These are phyloP conservation scores for Chrysochloris asiatica DNA, from an alignment of 2,113 vertebrate genomes.

Conservation along the genomic window DNA sequence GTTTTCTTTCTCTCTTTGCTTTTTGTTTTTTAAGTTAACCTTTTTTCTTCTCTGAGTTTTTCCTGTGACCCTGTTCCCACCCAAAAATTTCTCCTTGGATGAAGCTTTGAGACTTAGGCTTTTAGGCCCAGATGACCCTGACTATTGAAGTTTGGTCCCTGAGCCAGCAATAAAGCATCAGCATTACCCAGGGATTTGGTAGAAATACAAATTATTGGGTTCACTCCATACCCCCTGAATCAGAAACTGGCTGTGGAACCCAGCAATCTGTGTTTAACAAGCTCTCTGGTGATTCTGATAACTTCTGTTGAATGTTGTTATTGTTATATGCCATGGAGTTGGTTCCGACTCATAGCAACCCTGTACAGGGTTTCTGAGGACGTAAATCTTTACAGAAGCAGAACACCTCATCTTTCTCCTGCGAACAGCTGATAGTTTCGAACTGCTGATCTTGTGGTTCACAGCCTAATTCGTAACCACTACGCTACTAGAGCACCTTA, in stretches of 20 bases:
- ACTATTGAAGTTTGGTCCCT: background rate
- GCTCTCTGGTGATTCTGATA: background rate
- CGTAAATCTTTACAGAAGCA: too few relatives aligned
- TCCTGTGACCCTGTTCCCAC: slow-evolving; percentile 10
- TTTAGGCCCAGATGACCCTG: background rate
- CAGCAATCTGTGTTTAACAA: background rate
- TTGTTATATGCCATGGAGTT: too few relatives aligned
- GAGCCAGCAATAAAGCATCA: background rate
- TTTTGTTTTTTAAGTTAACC: background rate
- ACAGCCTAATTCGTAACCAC: too few relatives aligned
- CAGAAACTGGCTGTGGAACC: background rate
- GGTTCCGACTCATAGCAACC: too few relatives aligned
- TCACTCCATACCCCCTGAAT: background rate
- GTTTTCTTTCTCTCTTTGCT: background rate
- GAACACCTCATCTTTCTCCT: too few relatives aligned
- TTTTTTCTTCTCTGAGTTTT: slow-evolving; percentile 20
- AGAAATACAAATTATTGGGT: background rate
- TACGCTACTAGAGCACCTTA: too few relatives aligned
- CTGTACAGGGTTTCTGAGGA: too few relatives aligned
- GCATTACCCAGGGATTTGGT: background rate
- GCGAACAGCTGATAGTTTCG: too few relatives aligned
- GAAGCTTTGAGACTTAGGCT: slow-evolving; percentile 14
- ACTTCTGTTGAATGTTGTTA: background rate
- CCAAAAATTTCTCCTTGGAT: background rate
- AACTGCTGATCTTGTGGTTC: too few relatives aligned